These are phyloP conservation scores for Epiblema foenella DNA, from an alignment of 2,888 invertebrate genomes.

Conservation along the genomic window DNA sequence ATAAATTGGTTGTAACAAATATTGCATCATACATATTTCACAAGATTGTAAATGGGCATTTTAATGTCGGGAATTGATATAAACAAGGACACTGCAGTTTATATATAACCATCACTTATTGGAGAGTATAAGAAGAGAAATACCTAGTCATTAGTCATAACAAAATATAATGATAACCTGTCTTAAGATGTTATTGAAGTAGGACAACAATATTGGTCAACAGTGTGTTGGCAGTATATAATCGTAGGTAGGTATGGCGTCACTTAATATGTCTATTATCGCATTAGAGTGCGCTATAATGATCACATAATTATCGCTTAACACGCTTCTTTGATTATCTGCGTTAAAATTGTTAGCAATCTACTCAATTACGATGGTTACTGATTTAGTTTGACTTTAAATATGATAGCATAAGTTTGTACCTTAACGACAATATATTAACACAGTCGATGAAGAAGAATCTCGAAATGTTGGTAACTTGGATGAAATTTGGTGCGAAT, in stretches of 20 bases:
- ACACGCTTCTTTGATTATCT: conserved; percentile 34
- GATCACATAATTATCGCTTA: conserved; percentile 38
- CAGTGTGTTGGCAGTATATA: conserved; percentile 31
- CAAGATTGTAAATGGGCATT: conserved; percentile 23
- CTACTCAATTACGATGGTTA: conserved; percentile 1
- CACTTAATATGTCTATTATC: conserved; percentile 41
- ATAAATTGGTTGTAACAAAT: conserved; percentile 21
- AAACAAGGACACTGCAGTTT: conserved; percentile 19
- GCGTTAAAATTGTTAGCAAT: conserved; percentile 29
- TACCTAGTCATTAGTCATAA: background rate
- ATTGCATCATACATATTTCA: conserved; percentile 26
- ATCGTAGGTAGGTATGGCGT: conserved; percentile 36
- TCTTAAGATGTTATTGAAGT: background rate
- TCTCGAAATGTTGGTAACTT: too few species aligned
- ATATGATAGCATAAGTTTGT: too few species aligned
- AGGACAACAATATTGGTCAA: conserved; percentile 22
- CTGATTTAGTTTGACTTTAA: conserved; percentile 15
- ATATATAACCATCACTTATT: conserved; percentile 13
- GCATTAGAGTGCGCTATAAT: conserved; percentile 39
- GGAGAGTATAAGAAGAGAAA: background rate
- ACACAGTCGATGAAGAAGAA: too few species aligned
- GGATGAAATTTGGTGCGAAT: too few species aligned
- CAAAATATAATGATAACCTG: background rate
- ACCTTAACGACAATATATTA: background rate
- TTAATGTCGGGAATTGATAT: conserved; percentile 17